Conservation (phyloP, 2,797 vertebrate genomes). For the Furcifer pardalis region DNA sequence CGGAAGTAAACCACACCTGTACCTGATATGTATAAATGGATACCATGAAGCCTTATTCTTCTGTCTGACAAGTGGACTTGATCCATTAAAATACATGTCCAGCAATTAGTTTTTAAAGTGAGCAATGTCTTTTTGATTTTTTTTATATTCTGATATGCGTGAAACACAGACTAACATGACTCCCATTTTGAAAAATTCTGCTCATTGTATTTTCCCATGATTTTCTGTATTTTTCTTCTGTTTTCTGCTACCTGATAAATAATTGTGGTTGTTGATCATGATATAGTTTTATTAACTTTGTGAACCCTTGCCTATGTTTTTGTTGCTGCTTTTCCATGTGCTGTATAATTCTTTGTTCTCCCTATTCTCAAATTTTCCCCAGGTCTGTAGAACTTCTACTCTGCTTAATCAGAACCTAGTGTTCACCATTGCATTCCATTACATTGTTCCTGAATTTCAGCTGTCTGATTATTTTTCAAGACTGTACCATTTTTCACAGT, state of each 20-base stretch:
- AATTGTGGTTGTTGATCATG: constrained; percentile 23
- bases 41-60: too few species aligned
- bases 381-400: constrained; percentile 50
- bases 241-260: background rate
- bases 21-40: too few species aligned
- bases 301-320: constrained; percentile 47
- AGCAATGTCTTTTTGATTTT: too few species aligned
- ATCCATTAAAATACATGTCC: too few species aligned
- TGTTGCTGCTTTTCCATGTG: constrained; percentile 40
- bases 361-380: constrained; percentile 33
- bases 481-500: constrained; percentile 46
- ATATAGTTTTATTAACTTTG: constrained; percentile 25
- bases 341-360: constrained; percentile 59
- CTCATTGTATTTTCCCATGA: background rate
- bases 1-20: too few species aligned
- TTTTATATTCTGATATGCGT: too few species aligned
- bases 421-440: background rate
- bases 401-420: background rate
- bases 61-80: too few species aligned
- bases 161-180: too few species aligned
- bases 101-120: too few species aligned
- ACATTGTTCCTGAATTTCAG: constrained; percentile 18
- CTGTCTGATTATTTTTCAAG: constrained; percentile 30
- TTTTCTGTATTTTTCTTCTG: background rate
- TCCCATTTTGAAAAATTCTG: too few species aligned